phyloP scores from a whole-genome alignment of 2,888 invertebrate genomes.

The Sussaba pulchella region DNA sequence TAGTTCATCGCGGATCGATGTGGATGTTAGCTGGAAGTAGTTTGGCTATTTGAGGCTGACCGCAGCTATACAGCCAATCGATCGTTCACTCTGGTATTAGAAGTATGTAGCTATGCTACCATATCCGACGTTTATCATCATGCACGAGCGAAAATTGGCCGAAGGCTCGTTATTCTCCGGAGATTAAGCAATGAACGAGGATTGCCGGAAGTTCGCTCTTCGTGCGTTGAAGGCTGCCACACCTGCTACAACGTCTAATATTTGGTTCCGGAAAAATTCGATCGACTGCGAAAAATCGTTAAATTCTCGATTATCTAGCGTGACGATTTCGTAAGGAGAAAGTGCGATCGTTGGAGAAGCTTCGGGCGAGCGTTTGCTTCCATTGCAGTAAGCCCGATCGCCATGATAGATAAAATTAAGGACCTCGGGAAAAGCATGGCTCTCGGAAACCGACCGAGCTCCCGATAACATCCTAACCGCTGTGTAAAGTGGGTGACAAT shows the following conservation, averaged over 20 bases:
- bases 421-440: slow-evolving; percentile 53
- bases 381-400: slow-evolving; percentile 49
- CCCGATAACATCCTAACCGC: slow-evolving; percentile 59
- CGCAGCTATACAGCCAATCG: slow-evolving; percentile 22
- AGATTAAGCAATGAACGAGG: slow-evolving; percentile 37
- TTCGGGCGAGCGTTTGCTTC: slow-evolving; percentile 54
- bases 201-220: not conserved
- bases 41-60: slow-evolving; percentile 22
- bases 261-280: not conserved
- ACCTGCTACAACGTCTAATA: slow-evolving; percentile 7
- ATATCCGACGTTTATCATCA: slow-evolving; percentile 27
- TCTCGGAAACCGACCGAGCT: slow-evolving; percentile 57
- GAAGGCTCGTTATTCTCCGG: slow-evolving; percentile 24
- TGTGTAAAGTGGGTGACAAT: slow-evolving; percentile 64
- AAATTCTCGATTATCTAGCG: slow-evolving; percentile 51
- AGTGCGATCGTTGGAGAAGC: slow-evolving; percentile 57
- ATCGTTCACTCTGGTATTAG: slow-evolving; percentile 18
- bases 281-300: slow-evolving; percentile 30
- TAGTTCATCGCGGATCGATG: slow-evolving; percentile 24
- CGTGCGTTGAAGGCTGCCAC: slow-evolving; percentile 12
- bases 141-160: slow-evolving; percentile 35
- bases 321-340: slow-evolving; percentile 28
- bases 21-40: slow-evolving; percentile 35
- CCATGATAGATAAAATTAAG: slow-evolving; percentile 66
- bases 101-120: not conserved